Base-by-base conservation (phyloP, 2,888 invertebrate genomes). In the Automeris io region DNA sequence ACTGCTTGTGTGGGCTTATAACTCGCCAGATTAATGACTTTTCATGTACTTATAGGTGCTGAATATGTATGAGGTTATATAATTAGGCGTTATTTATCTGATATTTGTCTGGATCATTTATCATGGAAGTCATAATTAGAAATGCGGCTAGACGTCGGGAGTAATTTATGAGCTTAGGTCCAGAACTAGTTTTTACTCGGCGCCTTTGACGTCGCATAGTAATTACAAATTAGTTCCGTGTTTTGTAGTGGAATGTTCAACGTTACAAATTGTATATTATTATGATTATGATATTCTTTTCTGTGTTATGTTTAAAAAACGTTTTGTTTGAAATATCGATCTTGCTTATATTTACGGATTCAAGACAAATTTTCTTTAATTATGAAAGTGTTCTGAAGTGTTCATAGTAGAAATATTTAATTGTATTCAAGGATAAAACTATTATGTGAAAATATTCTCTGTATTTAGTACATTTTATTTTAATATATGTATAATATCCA, bases 11-110 rank as follows among this genome's bases (percentile, higher is more conserved):
- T 60, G 61, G 60, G 58, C 64, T 60, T 49, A 55, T 55, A 57
- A 65, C 64, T 54, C 51, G 60, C 54, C 54, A 68, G 61, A 66
- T 67, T 70, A 70, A 70, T 65, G 57, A 50, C 53, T 58, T 59
- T 61, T 59, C 54, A 56, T 58, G 58, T 52, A 49, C 50, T 49
- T 61, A 54, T 57, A 46, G 46, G 52, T 62, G 47, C 51, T 55
- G 60, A 54, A 54, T 67, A 65, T 67, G 53, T 61, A 70, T 58
- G 58, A 44, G 51, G 60, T 51, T 59, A 55, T 54, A 59, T 58
- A 63, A 63, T 64, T 54, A 64, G 64, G 57, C 61, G 61, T 62
- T 64, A 68, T 51, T 53, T 55, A 45, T 44, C 44, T 49, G 47
- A 49, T 49, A 49, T 45, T 6, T 18, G 7, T 22, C 46, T 40